Base-by-base conservation (phyloP, 1,140 invertebrate genomes). In the Drosophila carrolli region DNA sequence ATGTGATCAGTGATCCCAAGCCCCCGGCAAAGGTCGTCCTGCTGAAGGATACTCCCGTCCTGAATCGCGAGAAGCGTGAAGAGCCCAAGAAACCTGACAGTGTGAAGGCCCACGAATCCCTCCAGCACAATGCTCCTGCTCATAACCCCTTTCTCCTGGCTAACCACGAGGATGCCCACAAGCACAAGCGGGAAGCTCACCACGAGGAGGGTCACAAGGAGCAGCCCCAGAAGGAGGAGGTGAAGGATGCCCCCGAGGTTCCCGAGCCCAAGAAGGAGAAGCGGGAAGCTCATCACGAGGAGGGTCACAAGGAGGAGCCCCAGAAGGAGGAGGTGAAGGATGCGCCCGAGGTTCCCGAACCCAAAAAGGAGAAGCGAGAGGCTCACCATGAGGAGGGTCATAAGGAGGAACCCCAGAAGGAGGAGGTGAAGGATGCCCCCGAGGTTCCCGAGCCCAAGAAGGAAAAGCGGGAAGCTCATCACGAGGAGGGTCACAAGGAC, bases 1-100 rank as follows among this genome's bases (percentile, higher is more conserved):
- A 55, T 57, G 76, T 84, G 1, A 11, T 77, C 11, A 76, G 63
- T 16, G 81, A 84, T 40, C 81, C 81, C 5, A 80, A 77, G 29
- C 81, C 81, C 5, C 35, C 43, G 4, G 66, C 53, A 1, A 83
- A 50, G 44, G 19, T 76, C 4, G 32, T 84, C 29, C 32, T 78
- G 32, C 71, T 75, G 6, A 61, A 51, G 54, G 38, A 63, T 32
- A 13, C 37, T 1, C 23, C 14, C 7, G 29, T 8, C 8, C 4
- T 58, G n/a, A 51, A 70, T 32, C 78, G 75, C 3, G 27, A 79
- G 46, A 78, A 70, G 44, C 83, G 83, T 5, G 19, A 88, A 32
- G 66, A 75, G 19, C 37, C n/a, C 7, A 70, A 78, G 11, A 67
- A 67, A 5, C 68, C 78, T 0, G 53, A 75, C n/a, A 77, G 46